These are phyloP conservation scores for Muscidifurax raptorellus DNA, from an alignment of 1,140 invertebrate genomes.

Conservation along the genomic window DNA sequence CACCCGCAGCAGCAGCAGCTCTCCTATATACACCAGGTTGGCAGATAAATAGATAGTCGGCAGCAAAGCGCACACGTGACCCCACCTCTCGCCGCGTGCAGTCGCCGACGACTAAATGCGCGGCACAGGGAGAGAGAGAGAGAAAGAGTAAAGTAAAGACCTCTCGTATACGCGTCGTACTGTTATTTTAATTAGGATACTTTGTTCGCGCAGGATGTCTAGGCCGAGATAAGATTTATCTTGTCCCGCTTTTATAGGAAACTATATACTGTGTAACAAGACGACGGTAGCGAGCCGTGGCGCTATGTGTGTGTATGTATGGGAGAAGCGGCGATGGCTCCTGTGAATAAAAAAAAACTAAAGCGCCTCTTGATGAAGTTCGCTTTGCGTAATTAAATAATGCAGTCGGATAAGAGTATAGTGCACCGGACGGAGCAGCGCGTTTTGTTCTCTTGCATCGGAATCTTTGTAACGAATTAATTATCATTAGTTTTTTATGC, in stretches of 20 bases:
- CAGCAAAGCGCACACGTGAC: conserved; percentile 41
- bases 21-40: conserved; percentile 44
- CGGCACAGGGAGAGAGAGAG: conserved; percentile 41
- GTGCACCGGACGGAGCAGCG: conserved; percentile 8
- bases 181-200: conserved; percentile 66
- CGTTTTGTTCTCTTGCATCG: conserved; percentile 40
- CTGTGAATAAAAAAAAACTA: neutral
- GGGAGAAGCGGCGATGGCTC: conserved; percentile 9
- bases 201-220: conserved; percentile 60
- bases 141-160: conserved; percentile 26
- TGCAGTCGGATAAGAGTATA: neutral
- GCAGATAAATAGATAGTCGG: conserved; percentile 65
- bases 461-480: conserved; percentile 48
- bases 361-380: conserved; percentile 32
- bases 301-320: neutral
- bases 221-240: conserved; percentile 58
- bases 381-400: conserved; percentile 48
- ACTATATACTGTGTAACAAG: conserved; percentile 21
- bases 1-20: conserved; percentile 50
- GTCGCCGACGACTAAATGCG: conserved; percentile 13
- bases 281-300: conserved; percentile 28
- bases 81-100: neutral
- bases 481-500: conserved; percentile 43
- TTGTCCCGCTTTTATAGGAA: conserved; percentile 50
- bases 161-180: conserved; percentile 51